Base-by-base conservation (phyloP, 2,888 invertebrate species). In the Ectemnius continuus region DNA sequence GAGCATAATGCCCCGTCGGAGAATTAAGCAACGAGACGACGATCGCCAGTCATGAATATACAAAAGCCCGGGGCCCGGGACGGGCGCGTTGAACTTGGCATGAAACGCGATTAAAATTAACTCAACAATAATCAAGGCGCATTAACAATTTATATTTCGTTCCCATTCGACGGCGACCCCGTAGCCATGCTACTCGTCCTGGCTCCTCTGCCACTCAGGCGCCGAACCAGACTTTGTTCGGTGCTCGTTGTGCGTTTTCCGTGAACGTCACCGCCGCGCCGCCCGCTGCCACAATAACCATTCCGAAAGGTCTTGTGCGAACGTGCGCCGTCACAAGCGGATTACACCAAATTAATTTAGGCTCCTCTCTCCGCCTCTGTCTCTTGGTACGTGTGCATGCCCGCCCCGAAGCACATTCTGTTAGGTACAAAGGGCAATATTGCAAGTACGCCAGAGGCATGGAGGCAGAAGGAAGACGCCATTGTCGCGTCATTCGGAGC, bases 41-140 rank as follows among this genome's bases (percentile, higher is more conserved):
- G 67, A 68, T 72, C 67, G 61, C 23, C 69, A 48, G 57, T 75
- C 69, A 73, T 80, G 79, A 78, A 73, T 80, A 77, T 79, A 80
- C 79, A 79, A 77, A 73, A 64, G 61, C 59, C 61, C 46, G 61
- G 36, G 36, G 67, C 52, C 47, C 63, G 56, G 61, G 65, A 48
- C 26, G 47, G 58, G 64, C 71, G 57, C 76, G 74, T 80, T 76
- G 70, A 70, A 75, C 75, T 78, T 78, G 69, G 69, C 57, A 73
- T 75, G 71, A 73, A 79, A 80, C 70, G 70, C 64, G 67, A 80
- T 80, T 80, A 77, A 79, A 77, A 77, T 80, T 75, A 77, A 75
- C 77, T 77, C 70, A 68, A 77, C 77, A 70, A 80, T 80, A 79
- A 79, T 57, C 67, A 45, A 62, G 8, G 63, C 56, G 68, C 73